These are phyloP conservation scores for Carassius gibelio DNA, from an alignment of 2,113 vertebrate genomes.

Conservation along the genomic window DNA sequence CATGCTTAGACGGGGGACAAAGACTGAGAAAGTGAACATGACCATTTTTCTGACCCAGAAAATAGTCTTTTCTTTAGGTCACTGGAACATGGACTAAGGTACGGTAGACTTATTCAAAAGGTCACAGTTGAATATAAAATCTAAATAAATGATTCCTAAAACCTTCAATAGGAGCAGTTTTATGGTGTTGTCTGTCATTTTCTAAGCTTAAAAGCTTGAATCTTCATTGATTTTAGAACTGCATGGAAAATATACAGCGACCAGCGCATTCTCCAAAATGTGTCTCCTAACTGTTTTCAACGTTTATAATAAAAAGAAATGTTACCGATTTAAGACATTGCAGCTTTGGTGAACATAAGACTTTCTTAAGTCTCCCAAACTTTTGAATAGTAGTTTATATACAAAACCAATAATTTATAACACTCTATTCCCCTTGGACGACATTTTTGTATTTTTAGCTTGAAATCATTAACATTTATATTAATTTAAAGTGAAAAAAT, in stretches of 20 bases:
- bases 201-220: neutral
- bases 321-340: too few relatives aligned
- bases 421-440: neutral
- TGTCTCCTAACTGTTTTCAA: too few relatives aligned
- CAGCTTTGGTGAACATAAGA: neutral
- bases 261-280: neutral
- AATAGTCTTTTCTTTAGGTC: constrained; percentile 43
- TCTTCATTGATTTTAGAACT: neutral
- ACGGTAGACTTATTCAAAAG: constrained; percentile 24
- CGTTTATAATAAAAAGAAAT: too few relatives aligned
- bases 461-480: neutral
- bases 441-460: neutral
- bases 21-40: neutral
- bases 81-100: constrained; percentile 7
- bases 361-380: neutral
- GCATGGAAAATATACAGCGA: neutral
- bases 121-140: neutral
- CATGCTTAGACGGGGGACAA: constrained; percentile 15
- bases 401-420: neutral
- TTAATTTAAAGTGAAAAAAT: neutral
- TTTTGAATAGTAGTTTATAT: neutral
- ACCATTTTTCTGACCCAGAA: constrained; percentile 33
- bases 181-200: neutral
- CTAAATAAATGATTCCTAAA: neutral
- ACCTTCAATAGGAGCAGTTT: neutral